Conservation (phyloP, 2,888 invertebrate genomes). For the Phania funesta region DNA sequence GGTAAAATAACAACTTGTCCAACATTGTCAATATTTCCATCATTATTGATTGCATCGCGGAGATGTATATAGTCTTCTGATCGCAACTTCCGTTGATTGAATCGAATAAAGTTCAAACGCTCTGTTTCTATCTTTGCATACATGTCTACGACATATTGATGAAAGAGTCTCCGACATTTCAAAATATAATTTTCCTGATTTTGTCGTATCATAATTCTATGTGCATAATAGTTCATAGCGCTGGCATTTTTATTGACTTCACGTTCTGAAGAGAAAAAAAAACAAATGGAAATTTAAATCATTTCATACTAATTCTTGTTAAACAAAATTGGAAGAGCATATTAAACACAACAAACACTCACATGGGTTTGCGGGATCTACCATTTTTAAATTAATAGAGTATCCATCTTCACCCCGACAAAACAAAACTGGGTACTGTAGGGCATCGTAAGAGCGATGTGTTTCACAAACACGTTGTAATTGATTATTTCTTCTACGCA, state of each 20-base stretch:
- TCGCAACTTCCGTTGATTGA: background rate
- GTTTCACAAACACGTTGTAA: too few species aligned
- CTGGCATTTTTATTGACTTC: too few species aligned
- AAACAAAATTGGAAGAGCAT: background rate
- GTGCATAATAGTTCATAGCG: too few species aligned
- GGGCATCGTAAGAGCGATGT: too few species aligned
- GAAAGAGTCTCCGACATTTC: too few species aligned
- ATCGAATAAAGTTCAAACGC: background rate
- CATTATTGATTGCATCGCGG: background rate
- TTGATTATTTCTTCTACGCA: background rate
- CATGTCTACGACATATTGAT: background rate
- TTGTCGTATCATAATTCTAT: too few species aligned
- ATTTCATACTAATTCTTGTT: too few species aligned
- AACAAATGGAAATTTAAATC: too few species aligned
- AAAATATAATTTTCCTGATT: too few species aligned
- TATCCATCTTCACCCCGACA: background rate
- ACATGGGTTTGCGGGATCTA: background rate
- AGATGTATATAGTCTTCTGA: conserved; percentile 1
- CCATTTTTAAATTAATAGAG: background rate
- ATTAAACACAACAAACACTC: background rate
- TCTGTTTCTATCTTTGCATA: background rate
- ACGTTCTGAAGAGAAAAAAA: too few species aligned
- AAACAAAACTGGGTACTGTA: too few species aligned
- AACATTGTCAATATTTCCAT: background rate
- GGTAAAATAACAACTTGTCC: background rate